These are phyloP conservation scores for Antheraea pernyi DNA, from an alignment of 1,140 invertebrate species.

Conservation along the genomic window DNA sequence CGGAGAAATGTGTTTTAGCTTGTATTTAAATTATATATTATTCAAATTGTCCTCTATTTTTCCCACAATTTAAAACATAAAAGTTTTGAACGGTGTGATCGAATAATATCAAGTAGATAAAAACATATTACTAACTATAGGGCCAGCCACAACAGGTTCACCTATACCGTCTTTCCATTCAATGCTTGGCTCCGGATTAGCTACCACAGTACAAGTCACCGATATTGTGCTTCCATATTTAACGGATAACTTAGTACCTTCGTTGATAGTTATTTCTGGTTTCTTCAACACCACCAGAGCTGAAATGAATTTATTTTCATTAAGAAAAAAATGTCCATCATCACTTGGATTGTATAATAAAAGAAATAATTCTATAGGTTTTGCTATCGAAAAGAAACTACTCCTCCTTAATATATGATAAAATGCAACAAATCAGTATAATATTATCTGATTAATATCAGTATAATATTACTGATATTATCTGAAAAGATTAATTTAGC, in stretches of 20 bases:
- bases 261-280: not conserved
- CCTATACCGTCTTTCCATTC: not conserved
- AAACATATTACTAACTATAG: slow-evolving; percentile 1
- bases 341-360: too few relatives aligned
- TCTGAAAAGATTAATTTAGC: too few relatives aligned
- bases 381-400: too few relatives aligned
- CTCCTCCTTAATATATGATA: too few relatives aligned
- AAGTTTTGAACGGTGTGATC: not conserved
- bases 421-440: too few relatives aligned
- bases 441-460: too few relatives aligned
- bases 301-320: not conserved
- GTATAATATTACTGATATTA: too few relatives aligned
- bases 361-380: too few relatives aligned
- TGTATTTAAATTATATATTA: too few relatives aligned
- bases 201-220: not conserved
- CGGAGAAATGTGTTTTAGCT: too few relatives aligned
- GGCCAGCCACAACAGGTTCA: not conserved
- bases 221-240: not conserved
- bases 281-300: not conserved
- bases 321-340: too few relatives aligned
- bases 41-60: too few relatives aligned
- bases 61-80: not conserved
- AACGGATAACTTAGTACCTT: not conserved
- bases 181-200: not conserved
- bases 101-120: not conserved